Base-by-base conservation (phyloP, 2,888 invertebrate species). In the Leucoma salicis region DNA sequence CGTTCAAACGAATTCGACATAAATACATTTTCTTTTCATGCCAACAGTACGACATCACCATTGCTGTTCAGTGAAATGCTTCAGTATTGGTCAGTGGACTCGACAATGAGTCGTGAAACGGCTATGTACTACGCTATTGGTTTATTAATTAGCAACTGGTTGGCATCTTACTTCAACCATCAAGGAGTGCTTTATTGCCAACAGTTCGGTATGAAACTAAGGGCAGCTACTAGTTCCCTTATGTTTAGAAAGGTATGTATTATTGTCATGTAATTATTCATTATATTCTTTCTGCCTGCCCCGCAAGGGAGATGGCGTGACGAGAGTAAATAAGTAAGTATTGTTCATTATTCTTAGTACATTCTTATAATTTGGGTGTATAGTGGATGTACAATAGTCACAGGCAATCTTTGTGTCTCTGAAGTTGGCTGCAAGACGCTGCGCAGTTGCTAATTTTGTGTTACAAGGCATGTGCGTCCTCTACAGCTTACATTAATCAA, bases 231-330 rank as follows among this genome's bases (percentile, higher is more conserved):
- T 41, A 93, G 94, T 61, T 92, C 94, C 0, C 75, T 96, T 1
- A 91, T 96, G 70, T 95, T 94, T 66, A 91, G 94, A 80, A 96
- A 96, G 91, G 95, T 95, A 74, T 58, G 63, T 14, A n/a, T 10
- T 12, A 10, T 5, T 36, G 8, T n/a, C 29, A 21, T 2, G n/a
- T 21, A 8, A 21, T 21, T 21, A 3, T 4, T 16, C 16, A 16
- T 16, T 6, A 16, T 16, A 3, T 4, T 16, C 16, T 4, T 16
- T 16, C n/a, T 16, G 16, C 16, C 16, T 16, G 16, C 11, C 10
- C 25, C n/a, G n/a, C n/a, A n/a, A n/a, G n/a, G n/a, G n/a, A n/a
- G n/a, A n/a, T n/a, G n/a, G n/a, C 21, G 7, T 4, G 21, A 4
- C 21, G n/a, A n/a, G n/a, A n/a, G n/a, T n/a, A n/a, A n/a, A n/a